Conservation (phyloP, 2,113 vertebrate species). For the Vulpes vulpes region DNA sequence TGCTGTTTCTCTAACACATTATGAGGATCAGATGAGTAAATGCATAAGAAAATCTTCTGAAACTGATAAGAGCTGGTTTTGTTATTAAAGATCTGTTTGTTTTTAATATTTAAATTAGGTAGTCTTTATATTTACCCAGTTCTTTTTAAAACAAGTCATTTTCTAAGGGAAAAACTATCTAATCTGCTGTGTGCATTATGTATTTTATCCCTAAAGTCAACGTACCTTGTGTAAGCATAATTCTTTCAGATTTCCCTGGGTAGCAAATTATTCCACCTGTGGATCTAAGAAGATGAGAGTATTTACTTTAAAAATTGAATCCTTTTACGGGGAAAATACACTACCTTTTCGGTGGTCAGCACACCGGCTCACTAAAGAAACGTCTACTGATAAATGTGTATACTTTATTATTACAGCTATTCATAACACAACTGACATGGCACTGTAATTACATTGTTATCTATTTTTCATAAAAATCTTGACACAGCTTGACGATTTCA, state of each 20-base stretch:
- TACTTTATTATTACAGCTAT: slow-evolving; percentile 14
- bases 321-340: background rate
- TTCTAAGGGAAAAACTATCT: background rate
- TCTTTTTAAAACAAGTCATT: background rate
- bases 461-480: slow-evolving; percentile 44
- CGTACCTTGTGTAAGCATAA: background rate
- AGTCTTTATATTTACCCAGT: background rate
- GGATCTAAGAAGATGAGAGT: background rate
- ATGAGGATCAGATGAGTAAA: background rate
- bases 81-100: background rate
- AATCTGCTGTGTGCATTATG: background rate
- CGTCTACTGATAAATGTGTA: background rate
- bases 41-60: background rate
- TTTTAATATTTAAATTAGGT: background rate
- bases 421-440: background rate
- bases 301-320: slow-evolving; percentile 38
- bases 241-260: background rate
- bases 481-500: background rate
- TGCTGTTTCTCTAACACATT: background rate
- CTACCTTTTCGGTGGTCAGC: background rate
- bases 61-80: background rate
- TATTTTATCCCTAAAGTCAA: background rate
- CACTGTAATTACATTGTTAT: background rate
- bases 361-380: background rate
- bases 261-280: background rate